phyloP scores from a whole-genome alignment of 2,797 vertebrate genomes.

The Brachymystax lenok region DNA sequence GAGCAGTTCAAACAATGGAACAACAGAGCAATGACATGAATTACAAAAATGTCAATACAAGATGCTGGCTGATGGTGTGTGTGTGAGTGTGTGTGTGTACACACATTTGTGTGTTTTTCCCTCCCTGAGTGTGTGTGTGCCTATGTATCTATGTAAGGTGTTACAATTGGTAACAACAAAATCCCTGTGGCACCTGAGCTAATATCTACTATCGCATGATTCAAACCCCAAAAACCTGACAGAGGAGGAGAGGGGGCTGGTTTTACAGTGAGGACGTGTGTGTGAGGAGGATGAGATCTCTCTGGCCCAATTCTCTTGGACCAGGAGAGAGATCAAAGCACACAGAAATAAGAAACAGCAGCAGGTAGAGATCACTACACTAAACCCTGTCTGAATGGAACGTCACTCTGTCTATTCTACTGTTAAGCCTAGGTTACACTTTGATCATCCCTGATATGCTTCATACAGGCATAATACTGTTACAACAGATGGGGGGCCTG shows the following conservation, averaged over 20 bases:
- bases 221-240: constrained; percentile 2
- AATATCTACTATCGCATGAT: constrained; percentile 9
- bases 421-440: constrained; percentile 40
- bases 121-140: constrained; percentile 7
- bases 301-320: not conserved
- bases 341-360: constrained; percentile 49
- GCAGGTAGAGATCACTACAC: constrained; percentile 37
- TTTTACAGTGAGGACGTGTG: not conserved
- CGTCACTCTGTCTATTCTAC: constrained; percentile 55
- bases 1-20: constrained; percentile 20
- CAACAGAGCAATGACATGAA: constrained; percentile 12
- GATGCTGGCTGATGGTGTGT: constrained; percentile 12
- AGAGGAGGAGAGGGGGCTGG: not conserved
- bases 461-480: constrained; percentile 39
- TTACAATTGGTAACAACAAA: constrained; percentile 1
- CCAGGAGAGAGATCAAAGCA: constrained; percentile 56
- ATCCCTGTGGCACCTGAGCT: constrained; percentile 3
- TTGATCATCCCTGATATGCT: constrained; percentile 56
- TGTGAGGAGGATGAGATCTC: constrained; percentile 2
- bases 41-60: constrained; percentile 16
- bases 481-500: not conserved
- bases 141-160: not conserved
- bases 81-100: not conserved
- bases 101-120: not conserved
- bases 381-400: constrained; percentile 19